phyloP scores from a whole-genome alignment of 2,113 vertebrate genomes.

The Dipodomys merriami region DNA sequence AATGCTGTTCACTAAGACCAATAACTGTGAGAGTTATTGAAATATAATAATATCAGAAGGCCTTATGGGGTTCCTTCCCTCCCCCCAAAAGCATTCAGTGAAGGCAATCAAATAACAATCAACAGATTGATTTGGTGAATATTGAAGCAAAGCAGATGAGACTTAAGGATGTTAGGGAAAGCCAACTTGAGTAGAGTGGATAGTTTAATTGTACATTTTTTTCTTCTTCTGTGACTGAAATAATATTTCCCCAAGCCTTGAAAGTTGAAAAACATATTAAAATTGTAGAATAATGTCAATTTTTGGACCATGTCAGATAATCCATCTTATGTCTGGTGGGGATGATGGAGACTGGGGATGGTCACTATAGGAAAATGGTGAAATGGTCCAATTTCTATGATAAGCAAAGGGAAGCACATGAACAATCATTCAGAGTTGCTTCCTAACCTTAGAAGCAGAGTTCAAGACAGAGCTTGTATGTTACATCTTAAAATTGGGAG shows the following conservation, averaged over 20 bases:
- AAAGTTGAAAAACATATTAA: too few species aligned
- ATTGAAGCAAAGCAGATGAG: not conserved
- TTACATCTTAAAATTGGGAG: not conserved
- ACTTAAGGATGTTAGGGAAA: not conserved
- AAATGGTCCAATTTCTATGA: not conserved
- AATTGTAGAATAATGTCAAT: not conserved
- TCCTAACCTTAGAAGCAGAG: not conserved
- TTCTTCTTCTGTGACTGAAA: not conserved
- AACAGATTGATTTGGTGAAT: not conserved
- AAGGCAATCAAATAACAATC: not conserved
- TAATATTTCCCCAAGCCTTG: not conserved
- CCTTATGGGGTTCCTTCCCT: not conserved
- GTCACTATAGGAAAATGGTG: conserved; percentile 16
- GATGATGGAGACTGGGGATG: not conserved
- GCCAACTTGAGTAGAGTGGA: not conserved
- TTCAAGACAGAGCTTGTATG: not conserved
- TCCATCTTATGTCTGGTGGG: not conserved
- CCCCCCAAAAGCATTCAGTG: not conserved
- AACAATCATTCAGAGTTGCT: not conserved
- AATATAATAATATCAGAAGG: not conserved
- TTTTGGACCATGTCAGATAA: not conserved
- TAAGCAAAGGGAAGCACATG: conserved; percentile 6
- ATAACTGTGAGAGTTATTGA: not conserved
- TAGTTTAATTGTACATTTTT: not conserved
- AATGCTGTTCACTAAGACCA: not conserved